phyloP scores from a whole-genome alignment of 2,113 vertebrate species.

The Aegotheles bennettii region DNA sequence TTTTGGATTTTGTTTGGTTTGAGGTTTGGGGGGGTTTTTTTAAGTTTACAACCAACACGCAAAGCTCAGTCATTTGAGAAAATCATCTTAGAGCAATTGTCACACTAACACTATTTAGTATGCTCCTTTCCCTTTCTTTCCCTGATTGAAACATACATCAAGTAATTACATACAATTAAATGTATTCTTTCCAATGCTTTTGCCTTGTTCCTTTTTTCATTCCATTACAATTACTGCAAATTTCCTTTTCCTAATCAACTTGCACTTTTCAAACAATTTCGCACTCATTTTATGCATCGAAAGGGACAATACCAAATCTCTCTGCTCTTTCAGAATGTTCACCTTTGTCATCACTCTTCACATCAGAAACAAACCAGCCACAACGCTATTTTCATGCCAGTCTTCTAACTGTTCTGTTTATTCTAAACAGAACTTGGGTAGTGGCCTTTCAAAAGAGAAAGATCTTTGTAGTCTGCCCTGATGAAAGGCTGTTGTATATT shows the following conservation, averaged over 20 bases:
- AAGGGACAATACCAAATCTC: background rate
- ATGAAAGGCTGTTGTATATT: background rate
- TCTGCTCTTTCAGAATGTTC: background rate
- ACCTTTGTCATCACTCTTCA: background rate
- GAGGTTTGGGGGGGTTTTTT: background rate
- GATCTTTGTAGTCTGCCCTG: background rate
- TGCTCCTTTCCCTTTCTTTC: background rate
- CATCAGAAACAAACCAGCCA: background rate
- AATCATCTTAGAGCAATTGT: background rate
- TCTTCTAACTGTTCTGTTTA: background rate
- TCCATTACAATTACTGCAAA: background rate
- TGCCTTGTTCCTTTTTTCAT: background rate
- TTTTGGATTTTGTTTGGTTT: background rate
- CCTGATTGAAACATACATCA: background rate
- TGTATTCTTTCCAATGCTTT: background rate
- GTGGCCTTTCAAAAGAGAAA: background rate
- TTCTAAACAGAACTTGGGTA: background rate
- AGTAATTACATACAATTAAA: constrained; percentile 28
- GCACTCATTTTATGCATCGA: background rate
- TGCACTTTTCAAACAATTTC: background rate
- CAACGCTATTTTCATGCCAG: background rate
- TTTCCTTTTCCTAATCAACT: constrained; percentile 4
- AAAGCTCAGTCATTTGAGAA: background rate
- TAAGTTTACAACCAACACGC: background rate
- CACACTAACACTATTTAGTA: background rate